These are phyloP conservation scores for Ornithoptera alexandrae DNA, from an alignment of 2,888 invertebrate species.

Conservation along the genomic window DNA sequence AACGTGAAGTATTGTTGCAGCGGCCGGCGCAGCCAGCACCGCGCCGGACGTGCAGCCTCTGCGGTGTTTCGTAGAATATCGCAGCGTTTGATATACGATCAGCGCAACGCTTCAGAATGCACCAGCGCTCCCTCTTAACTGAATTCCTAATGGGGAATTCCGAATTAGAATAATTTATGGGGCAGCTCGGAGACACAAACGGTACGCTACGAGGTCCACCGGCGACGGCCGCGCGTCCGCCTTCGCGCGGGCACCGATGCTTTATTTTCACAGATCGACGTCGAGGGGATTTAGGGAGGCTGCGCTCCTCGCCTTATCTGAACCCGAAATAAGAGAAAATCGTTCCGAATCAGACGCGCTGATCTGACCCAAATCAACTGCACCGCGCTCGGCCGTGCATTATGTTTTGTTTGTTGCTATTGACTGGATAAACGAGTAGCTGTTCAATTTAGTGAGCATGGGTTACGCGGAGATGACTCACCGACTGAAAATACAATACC, in stretches of 20 bases:
- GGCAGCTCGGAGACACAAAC: constrained; percentile 69
- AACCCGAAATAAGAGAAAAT: constrained; percentile 18
- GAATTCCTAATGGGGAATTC: constrained; percentile 77
- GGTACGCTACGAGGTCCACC: constrained; percentile 66
- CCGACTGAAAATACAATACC: too few relatives aligned
- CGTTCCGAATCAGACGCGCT: not conserved
- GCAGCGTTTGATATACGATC: constrained; percentile 76
- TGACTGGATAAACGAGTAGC: not conserved
- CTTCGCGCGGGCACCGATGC: constrained; percentile 28
- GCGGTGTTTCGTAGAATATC: constrained; percentile 76
- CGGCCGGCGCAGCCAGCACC: constrained; percentile 39
- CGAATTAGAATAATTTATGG: constrained; percentile 77
- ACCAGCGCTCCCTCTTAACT: constrained; percentile 70
- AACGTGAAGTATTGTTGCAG: not conserved
- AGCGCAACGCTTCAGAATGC: constrained; percentile 71
- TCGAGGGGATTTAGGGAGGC: constrained; percentile 24
- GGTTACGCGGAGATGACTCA: too few relatives aligned
- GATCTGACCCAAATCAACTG: constrained; percentile 10
- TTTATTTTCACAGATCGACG: constrained; percentile 42
- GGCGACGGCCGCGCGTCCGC: constrained; percentile 47
- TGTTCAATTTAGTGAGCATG: too few relatives aligned
- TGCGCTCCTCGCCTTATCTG: constrained; percentile 13
- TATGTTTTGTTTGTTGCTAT: not conserved
- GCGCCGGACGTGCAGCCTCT: constrained; percentile 67
- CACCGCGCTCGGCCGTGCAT: not conserved